These are phyloP conservation scores for Heliconius hewitsoni DNA, from an alignment of 1,140 invertebrate genomes.

Conservation along the genomic window DNA sequence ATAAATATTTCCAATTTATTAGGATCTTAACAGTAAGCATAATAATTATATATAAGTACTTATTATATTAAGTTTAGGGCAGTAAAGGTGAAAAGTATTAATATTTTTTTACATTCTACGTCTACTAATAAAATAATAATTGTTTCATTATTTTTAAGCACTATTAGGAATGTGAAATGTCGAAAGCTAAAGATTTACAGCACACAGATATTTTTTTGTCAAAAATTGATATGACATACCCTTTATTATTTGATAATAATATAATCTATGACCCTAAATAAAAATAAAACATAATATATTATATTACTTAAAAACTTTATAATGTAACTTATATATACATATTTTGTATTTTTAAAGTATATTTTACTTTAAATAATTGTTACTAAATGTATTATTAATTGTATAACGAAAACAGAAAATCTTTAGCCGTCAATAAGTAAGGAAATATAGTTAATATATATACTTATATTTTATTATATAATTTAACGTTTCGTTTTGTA, in stretches of 20 bases:
- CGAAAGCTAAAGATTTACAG: conserved; percentile 9
- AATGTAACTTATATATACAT: not conserved
- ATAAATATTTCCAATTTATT: not conserved
- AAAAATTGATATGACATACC: not conserved
- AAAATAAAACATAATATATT: not conserved
- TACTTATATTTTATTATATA: not conserved
- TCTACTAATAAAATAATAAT: not conserved
- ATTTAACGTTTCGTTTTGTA: not conserved
- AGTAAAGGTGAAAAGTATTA: conserved; percentile 36
- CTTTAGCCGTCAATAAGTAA: conserved; percentile 4
- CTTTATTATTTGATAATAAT: not conserved
- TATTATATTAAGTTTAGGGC: conserved; percentile 2
- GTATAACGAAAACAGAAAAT: not conserved
- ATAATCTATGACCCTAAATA: not conserved
- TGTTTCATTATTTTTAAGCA: not conserved
- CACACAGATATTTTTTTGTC: not conserved
- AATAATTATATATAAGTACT: not conserved
- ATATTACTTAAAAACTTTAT: not conserved
- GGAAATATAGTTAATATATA: too few species aligned
- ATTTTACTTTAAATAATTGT: not conserved
- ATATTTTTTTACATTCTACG: not conserved
- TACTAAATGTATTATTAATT: not conserved
- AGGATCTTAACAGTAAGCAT: not conserved
- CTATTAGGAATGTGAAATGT: not conserved
- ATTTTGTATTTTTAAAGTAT: not conserved